These are phyloP conservation scores for Prunella strophiata DNA, from an alignment of 2,797 vertebrate species.

Conservation along the genomic window DNA sequence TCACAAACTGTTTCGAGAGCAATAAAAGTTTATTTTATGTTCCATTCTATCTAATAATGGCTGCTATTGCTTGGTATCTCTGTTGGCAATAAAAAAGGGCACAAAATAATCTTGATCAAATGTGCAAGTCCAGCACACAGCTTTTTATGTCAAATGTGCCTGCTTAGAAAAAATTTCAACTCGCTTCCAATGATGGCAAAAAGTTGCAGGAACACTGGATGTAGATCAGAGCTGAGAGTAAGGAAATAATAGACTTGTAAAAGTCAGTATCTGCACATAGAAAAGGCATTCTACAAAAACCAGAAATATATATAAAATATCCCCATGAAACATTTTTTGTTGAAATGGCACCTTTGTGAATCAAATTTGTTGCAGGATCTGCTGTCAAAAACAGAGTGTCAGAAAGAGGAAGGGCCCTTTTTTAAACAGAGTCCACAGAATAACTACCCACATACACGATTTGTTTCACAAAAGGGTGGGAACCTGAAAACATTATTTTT, in stretches of 20 bases:
- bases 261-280: conserved; percentile 7
- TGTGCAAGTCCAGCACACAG: neutral
- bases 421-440: neutral
- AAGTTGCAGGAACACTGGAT: neutral
- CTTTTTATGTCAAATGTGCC: neutral
- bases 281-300: neutral
- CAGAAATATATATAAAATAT: neutral
- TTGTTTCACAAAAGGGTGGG: neutral
- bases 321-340: neutral
- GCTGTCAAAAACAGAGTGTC: neutral
- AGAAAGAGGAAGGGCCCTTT: neutral
- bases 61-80: conserved; percentile 17
- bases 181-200: neutral
- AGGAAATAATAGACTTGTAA: conserved; percentile 27
- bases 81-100: conserved; percentile 17
- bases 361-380: neutral
- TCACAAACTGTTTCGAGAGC: neutral
- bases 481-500: neutral
- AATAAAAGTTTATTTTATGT: conserved; percentile 45
- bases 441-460: neutral
- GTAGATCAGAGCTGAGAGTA: neutral
- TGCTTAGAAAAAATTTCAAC: neutral
- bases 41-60: conserved; percentile 3
- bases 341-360: neutral
- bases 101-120: conserved; percentile 32